Conservation (phyloP, 2,888 invertebrate genomes). For the Lasioglossum calceatum region DNA sequence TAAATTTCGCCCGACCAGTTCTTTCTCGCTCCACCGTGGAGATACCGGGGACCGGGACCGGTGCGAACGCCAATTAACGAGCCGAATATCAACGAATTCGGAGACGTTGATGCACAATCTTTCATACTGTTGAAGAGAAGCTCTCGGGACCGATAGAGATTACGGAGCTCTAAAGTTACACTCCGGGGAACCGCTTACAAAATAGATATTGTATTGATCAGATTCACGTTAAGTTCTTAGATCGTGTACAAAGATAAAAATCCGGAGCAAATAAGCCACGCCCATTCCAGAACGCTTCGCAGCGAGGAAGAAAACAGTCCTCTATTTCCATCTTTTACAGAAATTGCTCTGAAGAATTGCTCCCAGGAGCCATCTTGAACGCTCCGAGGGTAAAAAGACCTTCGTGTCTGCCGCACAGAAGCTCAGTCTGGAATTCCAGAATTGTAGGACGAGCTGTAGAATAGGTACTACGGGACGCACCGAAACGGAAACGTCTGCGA, state of each 20-base stretch:
- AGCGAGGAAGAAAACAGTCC: not conserved
- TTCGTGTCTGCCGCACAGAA: not conserved
- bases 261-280: not conserved
- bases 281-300: not conserved
- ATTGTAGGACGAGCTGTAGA: not conserved
- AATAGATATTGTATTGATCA: not conserved
- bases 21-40: not conserved
- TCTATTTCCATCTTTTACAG: not conserved
- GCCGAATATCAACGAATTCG: constrained; percentile 19
- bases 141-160: not conserved
- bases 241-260: not conserved
- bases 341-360: not conserved
- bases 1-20: constrained; percentile 14
- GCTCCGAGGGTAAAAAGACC: not conserved
- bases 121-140: not conserved
- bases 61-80: constrained; percentile 4
- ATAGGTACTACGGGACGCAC: not conserved
- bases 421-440: not conserved
- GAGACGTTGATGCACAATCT: not conserved
- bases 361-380: not conserved
- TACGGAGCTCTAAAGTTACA: not conserved
- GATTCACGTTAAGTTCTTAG: not conserved
- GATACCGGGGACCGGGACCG: constrained; percentile 21
- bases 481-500: not conserved
- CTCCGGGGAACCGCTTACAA: not conserved